Evolutionary conservation across 1,140 invertebrate species (phyloP).

Genomic region (Temnothorax curvispinosus): DNA sequence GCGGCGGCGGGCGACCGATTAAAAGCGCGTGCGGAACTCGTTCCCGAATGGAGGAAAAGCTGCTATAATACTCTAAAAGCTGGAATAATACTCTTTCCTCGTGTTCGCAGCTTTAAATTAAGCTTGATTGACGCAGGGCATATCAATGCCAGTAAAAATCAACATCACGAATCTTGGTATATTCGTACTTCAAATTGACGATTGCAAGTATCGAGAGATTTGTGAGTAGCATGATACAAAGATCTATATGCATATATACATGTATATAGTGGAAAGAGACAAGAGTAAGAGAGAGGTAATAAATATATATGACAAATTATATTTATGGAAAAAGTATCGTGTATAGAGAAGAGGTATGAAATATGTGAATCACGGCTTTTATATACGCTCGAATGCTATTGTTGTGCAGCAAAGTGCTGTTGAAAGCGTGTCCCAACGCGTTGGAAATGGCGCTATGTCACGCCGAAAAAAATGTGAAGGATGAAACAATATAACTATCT

Average conservation of each 20-base stretch:
- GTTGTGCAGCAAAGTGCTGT: background rate
- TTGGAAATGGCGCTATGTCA: background rate
- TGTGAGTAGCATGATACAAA: background rate
- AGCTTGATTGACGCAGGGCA: background rate
- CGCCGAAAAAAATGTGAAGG: background rate
- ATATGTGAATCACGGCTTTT: slow-evolving; percentile 32
- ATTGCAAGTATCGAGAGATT: background rate
- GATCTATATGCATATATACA: background rate
- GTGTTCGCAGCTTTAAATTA: background rate
- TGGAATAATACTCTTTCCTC: background rate
- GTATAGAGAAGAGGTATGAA: background rate
- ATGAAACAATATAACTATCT: slow-evolving; percentile 1
- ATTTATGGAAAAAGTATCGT: background rate
- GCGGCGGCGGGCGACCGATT: background rate
- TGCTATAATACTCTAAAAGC: background rate
- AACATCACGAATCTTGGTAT: background rate
- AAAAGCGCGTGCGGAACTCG: slow-evolving; percentile 1
- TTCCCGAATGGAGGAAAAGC: slow-evolving; percentile 3
- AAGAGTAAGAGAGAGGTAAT: too few species aligned
- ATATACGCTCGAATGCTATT: slow-evolving; percentile 9
- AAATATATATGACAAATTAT: background rate
- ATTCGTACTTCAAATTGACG: background rate
- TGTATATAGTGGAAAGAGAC: background rate
- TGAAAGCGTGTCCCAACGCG: slow-evolving; percentile 3
- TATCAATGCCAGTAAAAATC: background rate